Base-by-base conservation (phyloP, 1,140 invertebrate genomes). In the Pseudoatta argentina region DNA sequence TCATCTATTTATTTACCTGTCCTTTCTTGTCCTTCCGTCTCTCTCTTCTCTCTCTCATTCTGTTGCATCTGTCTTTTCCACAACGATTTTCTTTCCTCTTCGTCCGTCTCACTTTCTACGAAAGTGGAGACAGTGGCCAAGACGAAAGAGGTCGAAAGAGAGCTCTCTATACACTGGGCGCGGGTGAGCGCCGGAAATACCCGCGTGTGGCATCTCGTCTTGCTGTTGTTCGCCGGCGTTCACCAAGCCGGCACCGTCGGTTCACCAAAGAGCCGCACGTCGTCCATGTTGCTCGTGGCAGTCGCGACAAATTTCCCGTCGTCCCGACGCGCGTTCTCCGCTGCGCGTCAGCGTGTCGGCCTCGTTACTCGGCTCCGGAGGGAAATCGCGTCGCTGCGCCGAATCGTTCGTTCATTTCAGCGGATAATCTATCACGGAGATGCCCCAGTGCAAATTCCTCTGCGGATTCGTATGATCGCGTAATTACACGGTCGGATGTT, bases 121-220 rank as follows among this genome's bases (percentile, higher is more conserved):
- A 85, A 63, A 76, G 69, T 55, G 48, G 30, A 73, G 71, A 85
- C 81, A 64, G 59, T 57, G 81, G 71, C 55, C 24, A 21, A 75
- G 44, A 30, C 79, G 55, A 66, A 76, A 67, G 63, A 53, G 73
- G 24, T 59, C 63, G 73, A 85, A 67, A 77, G 71, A 78, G 73
- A 77, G 39, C 66, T 57, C 44, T 63, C 27, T 16, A 44, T 61
- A 86, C 76, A 63, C 53, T 21, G 63, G 71, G 72, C 55, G 85
- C 87, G 88, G 85, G 85, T 86, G 88, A 90, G 72, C 87, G 89
- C 88, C 63, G 82, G 86, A 89, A 90, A 90, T 89, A 79, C 85
- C 88, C 75, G 67, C 79, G 85, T 63, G 64, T 27, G 55, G 27
- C 66, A 16, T 67, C 89, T 89, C 71, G 71, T 83, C 73, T 69